These are phyloP conservation scores for Tenodera sinensis DNA, from an alignment of 2,888 invertebrate species.

Conservation along the genomic window DNA sequence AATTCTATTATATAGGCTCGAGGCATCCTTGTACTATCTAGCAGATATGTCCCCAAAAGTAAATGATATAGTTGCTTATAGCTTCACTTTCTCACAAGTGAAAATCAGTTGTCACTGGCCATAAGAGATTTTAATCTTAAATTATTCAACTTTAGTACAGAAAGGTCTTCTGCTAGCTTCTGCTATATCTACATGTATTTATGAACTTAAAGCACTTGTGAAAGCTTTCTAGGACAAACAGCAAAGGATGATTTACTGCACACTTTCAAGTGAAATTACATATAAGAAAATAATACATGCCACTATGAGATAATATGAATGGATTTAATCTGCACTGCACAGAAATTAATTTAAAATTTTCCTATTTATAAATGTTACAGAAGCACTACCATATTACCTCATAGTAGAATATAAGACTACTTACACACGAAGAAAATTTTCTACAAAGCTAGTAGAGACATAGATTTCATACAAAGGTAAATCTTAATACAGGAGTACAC, in stretches of 20 bases:
- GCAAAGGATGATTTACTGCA: neutral
- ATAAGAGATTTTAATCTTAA: no score
- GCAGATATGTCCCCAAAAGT: no score
- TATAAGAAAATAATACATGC: neutral
- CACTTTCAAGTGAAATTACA: neutral
- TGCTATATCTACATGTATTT: no score
- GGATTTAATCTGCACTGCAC: neutral
- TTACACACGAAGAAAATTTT: neutral
- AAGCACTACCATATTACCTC: neutral
- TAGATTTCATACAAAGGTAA: neutral
- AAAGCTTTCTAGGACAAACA: neutral
- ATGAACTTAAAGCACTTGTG: neutral
- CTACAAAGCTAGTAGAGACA: neutral
- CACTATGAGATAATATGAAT: neutral
- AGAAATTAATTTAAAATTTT: neutral
- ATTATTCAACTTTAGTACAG: no score
- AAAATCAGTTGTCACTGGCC: no score
- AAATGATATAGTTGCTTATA: no score
- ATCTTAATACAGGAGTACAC: neutral
- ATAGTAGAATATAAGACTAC: neutral
- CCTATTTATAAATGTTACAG: neutral
- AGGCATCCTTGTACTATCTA: no score
- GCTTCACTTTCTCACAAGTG: no score
- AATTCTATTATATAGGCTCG: no score
- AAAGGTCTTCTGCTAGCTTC: no score